A percentile compares a stretch with the other conserved stretches of the same genome.
Evolutionary conservation across 2,113 vertebrate genomes (phyloP).

Genomic region (Onychorhynchus coronatus): DNA sequence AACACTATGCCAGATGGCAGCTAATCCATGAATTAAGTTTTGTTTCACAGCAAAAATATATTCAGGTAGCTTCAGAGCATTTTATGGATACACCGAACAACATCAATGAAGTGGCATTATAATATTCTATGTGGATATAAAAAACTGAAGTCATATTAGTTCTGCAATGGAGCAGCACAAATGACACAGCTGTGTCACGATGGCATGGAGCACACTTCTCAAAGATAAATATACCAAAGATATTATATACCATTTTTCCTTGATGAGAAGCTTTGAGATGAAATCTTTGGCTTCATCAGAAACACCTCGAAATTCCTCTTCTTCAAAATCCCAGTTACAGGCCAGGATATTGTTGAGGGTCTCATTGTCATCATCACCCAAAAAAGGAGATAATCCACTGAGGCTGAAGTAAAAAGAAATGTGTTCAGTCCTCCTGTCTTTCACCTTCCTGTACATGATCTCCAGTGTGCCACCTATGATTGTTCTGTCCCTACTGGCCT

Average conservation of each 20-base stretch:
- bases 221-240: not conserved
- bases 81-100: not conserved
- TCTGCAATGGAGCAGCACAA: not conserved
- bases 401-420: conserved; percentile 75
- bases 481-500: not conserved
- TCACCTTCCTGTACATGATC: not conserved
- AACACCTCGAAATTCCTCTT: conserved; percentile 86
- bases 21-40: not conserved
- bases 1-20: not conserved
- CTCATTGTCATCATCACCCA: conserved; percentile 94
- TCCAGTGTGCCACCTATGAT: not conserved
- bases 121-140: not conserved
- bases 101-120: not conserved
- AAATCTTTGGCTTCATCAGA: conserved; percentile 95
- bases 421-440: not conserved
- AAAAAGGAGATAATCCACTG: conserved; percentile 92
- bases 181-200: not conserved
- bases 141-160: not conserved
- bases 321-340: conserved; percentile 93
- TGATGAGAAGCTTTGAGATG: conserved; percentile 91
- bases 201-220: not conserved
- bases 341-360: conserved; percentile 94
- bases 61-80: not conserved
- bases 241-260: conserved; percentile 88
- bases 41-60: not conserved